Percentiles rank a stretch among this genome's conserved stretches.
These are phyloP conservation scores for Zonitis immaculata DNA, from an alignment of 2,888 invertebrate species.

Conservation along the genomic window DNA sequence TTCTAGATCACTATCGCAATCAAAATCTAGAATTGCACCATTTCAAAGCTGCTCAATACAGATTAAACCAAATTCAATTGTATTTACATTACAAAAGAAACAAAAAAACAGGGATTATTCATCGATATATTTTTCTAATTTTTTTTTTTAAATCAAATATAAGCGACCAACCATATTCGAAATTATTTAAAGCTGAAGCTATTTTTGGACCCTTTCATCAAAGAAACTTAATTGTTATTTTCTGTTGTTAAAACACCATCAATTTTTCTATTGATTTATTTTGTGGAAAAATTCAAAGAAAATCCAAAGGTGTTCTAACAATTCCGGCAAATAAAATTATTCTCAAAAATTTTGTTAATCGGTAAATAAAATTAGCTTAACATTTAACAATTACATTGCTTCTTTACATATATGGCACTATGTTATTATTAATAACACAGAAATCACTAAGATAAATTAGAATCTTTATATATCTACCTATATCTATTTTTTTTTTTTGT, in stretches of 20 bases:
- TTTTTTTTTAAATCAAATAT: too few species aligned
- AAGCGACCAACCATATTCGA: too few species aligned
- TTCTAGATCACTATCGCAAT: too few species aligned
- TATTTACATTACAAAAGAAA: too few species aligned
- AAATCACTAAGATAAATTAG: slow-evolving; percentile 12
- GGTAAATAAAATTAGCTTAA: slow-evolving; percentile 26
- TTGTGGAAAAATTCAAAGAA: not conserved
- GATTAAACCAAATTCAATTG: slow-evolving; percentile 21
- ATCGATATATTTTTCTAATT: too few species aligned
- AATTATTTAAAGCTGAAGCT: slow-evolving; percentile 28
- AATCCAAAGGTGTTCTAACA: slow-evolving; percentile 42
- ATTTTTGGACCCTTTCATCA: slow-evolving; percentile 44
- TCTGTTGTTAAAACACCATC: slow-evolving; percentile 36
- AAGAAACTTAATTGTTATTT: slow-evolving; percentile 30
- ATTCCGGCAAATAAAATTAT: too few species aligned
- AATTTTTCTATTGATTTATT: slow-evolving; percentile 11
- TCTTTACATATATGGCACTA: slow-evolving; percentile 27
- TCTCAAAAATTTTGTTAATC: too few species aligned
- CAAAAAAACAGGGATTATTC: too few species aligned
- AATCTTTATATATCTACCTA: slow-evolving; percentile 1
- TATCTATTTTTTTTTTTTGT: not conserved
- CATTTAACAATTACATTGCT: slow-evolving; percentile 37
- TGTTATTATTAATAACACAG: slow-evolving; percentile 28
- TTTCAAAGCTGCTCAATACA: slow-evolving; percentile 36
- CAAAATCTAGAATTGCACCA: too few species aligned